Evolutionary conservation across 2,113 vertebrate species (phyloP), one percentile per base, ranked within the genome.

Genomic region (Crocuta crocuta): DNA sequence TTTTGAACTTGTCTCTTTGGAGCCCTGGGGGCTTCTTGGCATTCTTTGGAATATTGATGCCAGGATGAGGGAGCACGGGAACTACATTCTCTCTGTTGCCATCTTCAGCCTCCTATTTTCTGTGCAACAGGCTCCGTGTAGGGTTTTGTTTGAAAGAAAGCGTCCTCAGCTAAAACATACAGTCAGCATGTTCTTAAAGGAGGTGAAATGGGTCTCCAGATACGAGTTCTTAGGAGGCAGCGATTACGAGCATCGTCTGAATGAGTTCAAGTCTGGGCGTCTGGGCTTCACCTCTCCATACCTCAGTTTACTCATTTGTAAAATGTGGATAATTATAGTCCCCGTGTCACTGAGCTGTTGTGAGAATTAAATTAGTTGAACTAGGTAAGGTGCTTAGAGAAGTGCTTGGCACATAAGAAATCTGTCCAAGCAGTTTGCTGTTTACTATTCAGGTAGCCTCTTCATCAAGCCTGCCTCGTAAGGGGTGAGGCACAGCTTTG

Each of bases 31-130:
- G 3, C 71, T 55, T 80, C 53, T 92, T 7, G 2, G 45, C 19
- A 4, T 33, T 48, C 53, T 87, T 33, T 15, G 45, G 10, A 71
- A 73, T 24, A 13, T 4, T 17, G n/a, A 71, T 31, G 16, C 39
- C 43, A 16, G 55, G 58, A 10, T 3, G 0, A 39, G 5, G 28
- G 79, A 7, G 26, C 0, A 0, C 7, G 1, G 31, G 58, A 39
- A 16, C 90, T 65, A 0, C 9, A 19, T 61, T 76, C 55, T 43
- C 16, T 80, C 65, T 4, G 35, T 5, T 31, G 16, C 45, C 24
- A 2, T 31, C 23, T 12, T 89, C n/a, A 61, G 39, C 4, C 9
- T 55, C 55, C 23, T 71, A 0, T 80, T 91, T 78, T 93, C 68
- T 73, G 53, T 10, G 70, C 10, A 35, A n/a, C 1, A 66, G 12